Base-by-base conservation (phyloP, 1,140 invertebrate genomes). In the Macrobrachium nipponense region DNA sequence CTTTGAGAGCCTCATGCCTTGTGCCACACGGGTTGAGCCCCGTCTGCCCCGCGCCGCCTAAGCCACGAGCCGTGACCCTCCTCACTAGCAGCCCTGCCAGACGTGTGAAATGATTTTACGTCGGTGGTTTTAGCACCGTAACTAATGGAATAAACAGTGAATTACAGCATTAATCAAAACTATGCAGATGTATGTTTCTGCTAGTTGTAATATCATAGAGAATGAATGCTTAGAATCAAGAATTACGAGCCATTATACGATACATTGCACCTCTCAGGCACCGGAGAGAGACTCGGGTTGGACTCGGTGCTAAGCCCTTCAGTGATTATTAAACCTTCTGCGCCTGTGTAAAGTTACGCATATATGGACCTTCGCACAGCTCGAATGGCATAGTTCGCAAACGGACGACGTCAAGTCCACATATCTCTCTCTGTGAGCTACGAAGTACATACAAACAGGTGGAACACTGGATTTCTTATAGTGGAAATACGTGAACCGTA, bases 11-110 rank as follows among this genome's bases (percentile, higher is more conserved):
- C 43, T 61, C 27, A 23, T 61, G 75, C 61, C 64, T 23, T 43
- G 75, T 51, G 44, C 62, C 82, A 79, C 76, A 61, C 62, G 82
- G 15, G n/a, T 70, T 43, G 27, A 81, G 85, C 85, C 61, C 85
- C 85, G 79, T 76, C 85, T 62, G 85, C 85, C 85, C 85, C 85
- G 72, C 85, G 62, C 85, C 85, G 85, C 70, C 85, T 51, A 72
- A 87, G 85, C 85, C 85, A 87, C 85, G 85, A 76, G 85, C 66
- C 78, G 75, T 84, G 43, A 82, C 68, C 70, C 58, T 73, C 81
- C 81, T 58, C 36, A 23, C 20, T 58, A 62, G 78, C 27, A 11
- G 4, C 70, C 12, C 70, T 87, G 78, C 70, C 85, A 77, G 0
- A 18, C 85, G 23, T 44, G 76, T 20, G 85, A 87, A 14, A 17